phyloP scores from a whole-genome alignment of 2,797 vertebrate genomes.

The Channallabes apus region DNA sequence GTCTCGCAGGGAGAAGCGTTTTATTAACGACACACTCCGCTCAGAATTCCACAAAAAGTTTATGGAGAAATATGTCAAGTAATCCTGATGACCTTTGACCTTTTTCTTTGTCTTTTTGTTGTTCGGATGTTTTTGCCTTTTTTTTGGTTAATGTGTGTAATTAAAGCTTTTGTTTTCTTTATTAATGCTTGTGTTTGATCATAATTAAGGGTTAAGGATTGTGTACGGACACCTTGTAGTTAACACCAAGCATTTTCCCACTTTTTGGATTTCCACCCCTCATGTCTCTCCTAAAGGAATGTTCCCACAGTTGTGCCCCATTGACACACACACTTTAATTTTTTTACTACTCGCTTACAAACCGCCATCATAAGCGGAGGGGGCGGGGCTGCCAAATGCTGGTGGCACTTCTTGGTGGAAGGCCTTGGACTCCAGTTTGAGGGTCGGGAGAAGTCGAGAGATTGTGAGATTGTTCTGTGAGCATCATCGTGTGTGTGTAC shows the following conservation, averaged over 20 bases:
- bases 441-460: no score
- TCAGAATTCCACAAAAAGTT: constrained; percentile 99
- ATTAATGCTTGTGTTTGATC: not conserved
- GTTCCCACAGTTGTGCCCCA: no score
- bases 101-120: constrained; percentile 22
- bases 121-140: not conserved
- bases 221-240: not conserved
- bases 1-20: constrained; percentile 93
- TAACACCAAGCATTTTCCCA: not conserved
- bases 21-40: constrained; percentile 93
- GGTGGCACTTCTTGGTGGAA: no score
- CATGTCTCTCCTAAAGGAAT: no score
- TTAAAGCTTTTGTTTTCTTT: constrained; percentile 24
- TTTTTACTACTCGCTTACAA: no score
- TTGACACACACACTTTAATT: no score
- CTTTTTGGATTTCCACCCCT: not conserved
- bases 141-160: constrained; percentile 8
- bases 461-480: no score
- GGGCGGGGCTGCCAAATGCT: no score
- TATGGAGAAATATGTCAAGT: constrained; percentile 99
- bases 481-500: no score
- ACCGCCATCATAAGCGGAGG: no score
- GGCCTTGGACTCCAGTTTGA: no score
- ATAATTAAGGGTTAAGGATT: not conserved
- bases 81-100: constrained; percentile 51